These are phyloP conservation scores for Hydrozoanthus tunicans DNA, from an alignment of 64 coral and sea anemone species.

Conservation along the genomic window DNA sequence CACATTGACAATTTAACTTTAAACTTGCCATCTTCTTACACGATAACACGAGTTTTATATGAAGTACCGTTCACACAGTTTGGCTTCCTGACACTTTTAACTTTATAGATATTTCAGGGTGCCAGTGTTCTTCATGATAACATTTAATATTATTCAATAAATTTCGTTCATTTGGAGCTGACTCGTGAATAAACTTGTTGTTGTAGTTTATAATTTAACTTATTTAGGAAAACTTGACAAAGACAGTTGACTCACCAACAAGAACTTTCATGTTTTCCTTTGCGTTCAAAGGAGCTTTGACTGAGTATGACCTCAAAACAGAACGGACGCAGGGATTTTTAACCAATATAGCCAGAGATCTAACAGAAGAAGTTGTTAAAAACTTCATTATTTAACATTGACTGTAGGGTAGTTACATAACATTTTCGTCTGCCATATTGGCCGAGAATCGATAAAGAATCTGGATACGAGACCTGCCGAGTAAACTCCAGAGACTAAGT, in stretches of 20 bases:
- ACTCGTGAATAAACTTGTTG: neutral
- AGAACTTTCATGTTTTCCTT: conserved; percentile 27
- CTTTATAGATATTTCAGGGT: too few species aligned
- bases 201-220: neutral
- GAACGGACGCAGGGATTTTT: neutral
- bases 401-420: neutral
- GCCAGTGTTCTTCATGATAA: too few species aligned
- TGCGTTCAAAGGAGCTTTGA: neutral
- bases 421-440: conserved; percentile 9
- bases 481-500: neutral
- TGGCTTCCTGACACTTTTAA: too few species aligned
- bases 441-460: neutral
- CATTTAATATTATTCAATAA: too few species aligned
- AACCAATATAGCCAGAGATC: neutral
- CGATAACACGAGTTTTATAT: too few species aligned
- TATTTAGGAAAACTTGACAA: neutral
- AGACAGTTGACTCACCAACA: neutral
- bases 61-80: too few species aligned
- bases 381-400: conserved; percentile 4
- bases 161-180: too few species aligned
- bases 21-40: too few species aligned
- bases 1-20: too few species aligned
- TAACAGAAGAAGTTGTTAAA: neutral
- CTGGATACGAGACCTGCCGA: neutral
- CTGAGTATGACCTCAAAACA: neutral